phyloP scores from a whole-genome alignment of 1,140 invertebrate species.

The Gyrodactylus salaris region DNA sequence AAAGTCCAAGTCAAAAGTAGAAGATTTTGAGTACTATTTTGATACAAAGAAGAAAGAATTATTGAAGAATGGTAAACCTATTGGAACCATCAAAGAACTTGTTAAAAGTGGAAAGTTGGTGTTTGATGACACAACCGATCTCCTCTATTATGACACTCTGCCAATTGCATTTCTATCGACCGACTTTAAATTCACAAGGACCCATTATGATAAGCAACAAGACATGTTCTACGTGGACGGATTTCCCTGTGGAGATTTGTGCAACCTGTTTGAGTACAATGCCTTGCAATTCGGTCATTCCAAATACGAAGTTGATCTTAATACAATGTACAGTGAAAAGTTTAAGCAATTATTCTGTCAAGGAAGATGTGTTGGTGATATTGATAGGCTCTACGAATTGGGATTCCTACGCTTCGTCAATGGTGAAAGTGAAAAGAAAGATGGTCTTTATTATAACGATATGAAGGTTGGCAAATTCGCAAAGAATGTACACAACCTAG shows the following conservation, averaged over 20 bases:
- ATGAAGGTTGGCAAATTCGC: neutral
- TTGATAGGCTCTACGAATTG: neutral
- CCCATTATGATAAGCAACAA: neutral
- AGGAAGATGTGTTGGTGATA: neutral
- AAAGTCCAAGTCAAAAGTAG: neutral
- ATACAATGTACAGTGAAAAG: neutral
- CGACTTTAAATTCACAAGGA: neutral
- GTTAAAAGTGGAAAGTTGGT: neutral
- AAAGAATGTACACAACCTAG: neutral
- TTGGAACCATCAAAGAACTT: neutral
- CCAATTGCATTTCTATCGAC: neutral
- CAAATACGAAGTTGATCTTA: neutral
- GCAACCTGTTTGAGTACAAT: neutral
- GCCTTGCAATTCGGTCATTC: neutral
- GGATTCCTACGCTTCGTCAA: neutral
- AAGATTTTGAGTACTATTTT: neutral
- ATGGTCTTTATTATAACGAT: neutral
- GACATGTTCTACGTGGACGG: neutral
- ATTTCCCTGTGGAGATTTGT: neutral
- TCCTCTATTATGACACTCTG: neutral
- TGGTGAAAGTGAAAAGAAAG: too few relatives aligned
- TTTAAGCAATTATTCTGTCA: neutral
- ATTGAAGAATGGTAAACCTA: neutral
- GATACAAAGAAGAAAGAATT: neutral
- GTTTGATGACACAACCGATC: neutral